Evolutionary conservation across 2,113 vertebrate genomes (phyloP), one percentile per base, ranked within the genome.

Genomic region (Periophthalmodon schlosseri): DNA sequence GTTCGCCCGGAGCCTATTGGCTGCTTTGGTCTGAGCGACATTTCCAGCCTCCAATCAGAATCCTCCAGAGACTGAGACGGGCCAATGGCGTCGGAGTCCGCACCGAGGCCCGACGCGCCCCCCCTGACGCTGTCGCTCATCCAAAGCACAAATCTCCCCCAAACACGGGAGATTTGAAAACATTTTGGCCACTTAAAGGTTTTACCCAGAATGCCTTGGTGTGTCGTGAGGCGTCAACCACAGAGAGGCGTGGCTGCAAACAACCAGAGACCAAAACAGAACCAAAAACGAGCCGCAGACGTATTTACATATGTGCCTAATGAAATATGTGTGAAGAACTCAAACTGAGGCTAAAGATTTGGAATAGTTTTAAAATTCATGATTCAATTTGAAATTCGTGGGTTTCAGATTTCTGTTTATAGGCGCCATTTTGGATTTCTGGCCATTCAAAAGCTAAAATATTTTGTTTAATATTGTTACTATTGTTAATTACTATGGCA

Each of bases 211-310:
- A 95, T 96, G 95, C 95, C 73, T 95, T 89, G 95, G 95, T 97
- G 96, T 96, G 96, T 94, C 96, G 95, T 95, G 96, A 96, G 97
- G 97, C 95, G 95, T 99, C 98, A 99, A 99, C 98, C 98, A 93
- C 97, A 97, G 97, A 95, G 96, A 96, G 95, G 96, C 97, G 96
- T 95, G 96, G 97, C 95, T 91, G 95, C 97, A 97, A 95, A 97
- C 96, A 97, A 96, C 96, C 96, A 95, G 93, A 95, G 97, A 97
- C 91, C 97, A 91, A 88, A 77, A 39, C 88, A 49, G 93, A 95
- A 88, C 88, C 92, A 95, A 95, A 93, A 90, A 76, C 75, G 75
- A 61, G 74, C 67, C 52, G 49, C 77, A 54, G 86, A 74, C 78
- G 52, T 80, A 46, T 84, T 71, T 79, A 70, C 74, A 1, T 28